Evolutionary conservation across 2,797 vertebrate genomes (phyloP).

Genomic region (Lateolabrax maculatus): DNA sequence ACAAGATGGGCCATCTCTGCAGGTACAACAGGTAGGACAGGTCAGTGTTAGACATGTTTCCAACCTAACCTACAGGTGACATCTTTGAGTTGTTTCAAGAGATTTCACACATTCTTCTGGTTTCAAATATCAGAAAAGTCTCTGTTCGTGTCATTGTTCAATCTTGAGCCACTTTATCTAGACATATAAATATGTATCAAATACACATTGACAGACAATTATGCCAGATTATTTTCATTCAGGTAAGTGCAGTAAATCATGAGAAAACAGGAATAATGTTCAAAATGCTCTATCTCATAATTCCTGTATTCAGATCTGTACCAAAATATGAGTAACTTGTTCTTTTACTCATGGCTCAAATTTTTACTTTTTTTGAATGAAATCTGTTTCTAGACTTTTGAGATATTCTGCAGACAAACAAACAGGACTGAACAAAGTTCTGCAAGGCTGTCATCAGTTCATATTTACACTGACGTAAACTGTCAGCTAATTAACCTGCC

Average conservation of each 20-base stretch:
- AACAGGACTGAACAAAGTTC: background rate
- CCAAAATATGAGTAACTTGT: background rate
- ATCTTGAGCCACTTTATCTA: background rate
- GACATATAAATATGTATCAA: background rate
- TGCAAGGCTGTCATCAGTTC: background rate
- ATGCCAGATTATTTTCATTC: background rate
- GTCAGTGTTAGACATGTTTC: background rate
- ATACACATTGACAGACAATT: background rate
- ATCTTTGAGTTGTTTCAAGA: background rate
- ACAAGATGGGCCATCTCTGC: conserved; percentile 93
- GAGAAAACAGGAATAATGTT: background rate
- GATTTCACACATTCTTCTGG: background rate
- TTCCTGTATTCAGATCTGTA: background rate
- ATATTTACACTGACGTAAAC: background rate
- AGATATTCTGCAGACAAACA: background rate
- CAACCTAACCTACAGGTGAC: background rate
- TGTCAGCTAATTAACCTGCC: background rate
- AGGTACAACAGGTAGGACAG: conserved; percentile 2
- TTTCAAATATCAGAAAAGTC: background rate
- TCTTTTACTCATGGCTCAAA: background rate
- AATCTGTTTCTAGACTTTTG: background rate
- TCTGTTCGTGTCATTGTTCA: background rate
- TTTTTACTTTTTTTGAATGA: background rate
- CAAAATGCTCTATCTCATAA: background rate
- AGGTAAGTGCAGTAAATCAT: background rate